These are phyloP conservation scores for Carollia perspicillata DNA, from an alignment of 2,113 vertebrate genomes.

Conservation along the genomic window DNA sequence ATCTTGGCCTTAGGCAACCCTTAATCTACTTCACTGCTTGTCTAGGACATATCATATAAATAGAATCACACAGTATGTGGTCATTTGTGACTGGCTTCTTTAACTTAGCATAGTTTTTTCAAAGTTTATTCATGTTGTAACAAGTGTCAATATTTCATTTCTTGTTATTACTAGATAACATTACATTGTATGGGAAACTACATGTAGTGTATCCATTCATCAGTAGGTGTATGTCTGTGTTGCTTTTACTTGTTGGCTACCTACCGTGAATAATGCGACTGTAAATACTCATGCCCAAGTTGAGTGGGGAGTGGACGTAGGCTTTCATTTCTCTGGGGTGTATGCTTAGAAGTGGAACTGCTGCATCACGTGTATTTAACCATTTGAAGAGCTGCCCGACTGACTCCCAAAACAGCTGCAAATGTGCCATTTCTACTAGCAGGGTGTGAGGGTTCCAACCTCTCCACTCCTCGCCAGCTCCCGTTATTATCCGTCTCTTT, in stretches of 20 bases:
- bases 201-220: not conserved
- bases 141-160: not conserved
- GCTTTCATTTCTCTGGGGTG: too few species aligned
- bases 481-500: too few species aligned
- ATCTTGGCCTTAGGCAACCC: accelerated
- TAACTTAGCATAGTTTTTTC: too few species aligned
- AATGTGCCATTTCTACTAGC: not conserved
- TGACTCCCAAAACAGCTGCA: not conserved
- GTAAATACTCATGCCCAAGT: too few species aligned
- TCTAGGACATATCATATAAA: too few species aligned
- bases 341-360: too few species aligned
- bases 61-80: too few species aligned
- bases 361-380: not conserved
- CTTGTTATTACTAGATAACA: not conserved
- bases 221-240: not conserved
- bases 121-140: not conserved
- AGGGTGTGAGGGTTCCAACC: too few species aligned
- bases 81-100: too few species aligned
- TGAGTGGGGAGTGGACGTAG: too few species aligned
- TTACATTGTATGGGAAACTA: not conserved
- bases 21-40: not conserved
- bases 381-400: not conserved
- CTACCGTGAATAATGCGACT: too few species aligned
- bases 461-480: too few species aligned
- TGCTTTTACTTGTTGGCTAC: not conserved